Percentiles rank a stretch among this genome's conserved stretches.
Conservation (phyloP, 30 jellyfish, hydroid and myxozoan genomes). For the Hydractinia symbiolongicarpus region DNA sequence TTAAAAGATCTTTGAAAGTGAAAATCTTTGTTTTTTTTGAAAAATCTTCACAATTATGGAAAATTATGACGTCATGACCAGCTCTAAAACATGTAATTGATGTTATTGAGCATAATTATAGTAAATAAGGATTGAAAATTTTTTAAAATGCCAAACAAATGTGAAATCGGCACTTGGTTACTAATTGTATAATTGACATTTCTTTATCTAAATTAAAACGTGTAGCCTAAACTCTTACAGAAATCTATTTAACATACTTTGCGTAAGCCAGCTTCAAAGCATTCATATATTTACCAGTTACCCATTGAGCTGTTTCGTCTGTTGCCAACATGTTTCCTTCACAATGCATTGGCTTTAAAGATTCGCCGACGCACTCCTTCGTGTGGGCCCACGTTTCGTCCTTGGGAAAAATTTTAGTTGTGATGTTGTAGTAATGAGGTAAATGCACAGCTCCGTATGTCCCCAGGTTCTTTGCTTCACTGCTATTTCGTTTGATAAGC, state of each 20-base stretch:
- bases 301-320: constrained; percentile 44
- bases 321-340: constrained; percentile 44
- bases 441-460: constrained; percentile 62
- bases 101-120: too few species aligned
- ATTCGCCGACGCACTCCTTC: constrained; percentile 48
- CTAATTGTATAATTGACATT: too few species aligned
- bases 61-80: too few species aligned
- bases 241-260: constrained; percentile 23
- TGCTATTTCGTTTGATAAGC: constrained; percentile 33
- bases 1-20: too few species aligned
- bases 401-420: constrained; percentile 46
- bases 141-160: too few species aligned
- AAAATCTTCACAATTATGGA: too few species aligned
- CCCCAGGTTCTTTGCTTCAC: constrained; percentile 32
- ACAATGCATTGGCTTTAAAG: constrained; percentile 56
- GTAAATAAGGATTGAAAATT: too few species aligned
- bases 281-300: constrained; percentile 32
- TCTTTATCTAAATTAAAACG: too few species aligned
- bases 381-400: constrained; percentile 65
- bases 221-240: too few species aligned
- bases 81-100: too few species aligned
- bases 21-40: too few species aligned
- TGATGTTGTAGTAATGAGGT: constrained; percentile 57
- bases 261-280: constrained; percentile 31
- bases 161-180: too few species aligned